Evolutionary conservation across 2,888 invertebrate genomes (phyloP).

Genomic region (Eupeodes latifasciatus): DNA sequence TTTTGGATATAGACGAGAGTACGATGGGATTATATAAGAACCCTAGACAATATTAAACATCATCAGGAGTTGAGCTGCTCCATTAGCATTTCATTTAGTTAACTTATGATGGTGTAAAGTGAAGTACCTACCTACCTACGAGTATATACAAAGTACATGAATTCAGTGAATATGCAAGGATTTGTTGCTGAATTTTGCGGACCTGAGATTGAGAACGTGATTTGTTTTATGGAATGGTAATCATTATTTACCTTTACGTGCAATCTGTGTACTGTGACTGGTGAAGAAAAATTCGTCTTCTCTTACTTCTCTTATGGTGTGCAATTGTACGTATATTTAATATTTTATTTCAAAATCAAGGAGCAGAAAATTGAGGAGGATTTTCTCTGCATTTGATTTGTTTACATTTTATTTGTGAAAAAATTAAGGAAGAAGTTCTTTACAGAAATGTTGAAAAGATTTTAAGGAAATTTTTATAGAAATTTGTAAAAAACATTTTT

Average conservation of each 20-base stretch:
- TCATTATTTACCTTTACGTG: slow-evolving; percentile 30
- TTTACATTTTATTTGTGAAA: no score
- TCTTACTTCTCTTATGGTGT: slow-evolving; percentile 14
- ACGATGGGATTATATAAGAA: not conserved
- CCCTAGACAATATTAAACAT: slow-evolving; percentile 18
- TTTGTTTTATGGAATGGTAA: slow-evolving; percentile 50
- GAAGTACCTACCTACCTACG: not conserved
- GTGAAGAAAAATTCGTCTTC: not conserved
- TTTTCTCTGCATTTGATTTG: not conserved
- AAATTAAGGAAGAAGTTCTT: no score
- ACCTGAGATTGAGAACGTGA: slow-evolving; percentile 43
- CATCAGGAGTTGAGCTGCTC: slow-evolving; percentile 33
- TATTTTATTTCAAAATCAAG: slow-evolving; percentile 1
- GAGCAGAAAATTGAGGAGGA: not conserved
- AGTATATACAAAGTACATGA: no score
- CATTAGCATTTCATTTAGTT: slow-evolving; percentile 27
- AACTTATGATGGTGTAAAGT: not conserved
- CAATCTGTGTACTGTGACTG: not conserved
- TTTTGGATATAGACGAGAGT: slow-evolving; percentile 10
- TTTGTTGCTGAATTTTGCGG: not conserved
- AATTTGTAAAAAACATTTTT: no score
- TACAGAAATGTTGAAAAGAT: no score
- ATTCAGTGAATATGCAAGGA: not conserved
- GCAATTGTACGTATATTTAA: not conserved
- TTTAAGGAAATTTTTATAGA: no score